Conservation (phyloP, 2,888 invertebrate genomes). For the Lottia gigantea region DNA sequence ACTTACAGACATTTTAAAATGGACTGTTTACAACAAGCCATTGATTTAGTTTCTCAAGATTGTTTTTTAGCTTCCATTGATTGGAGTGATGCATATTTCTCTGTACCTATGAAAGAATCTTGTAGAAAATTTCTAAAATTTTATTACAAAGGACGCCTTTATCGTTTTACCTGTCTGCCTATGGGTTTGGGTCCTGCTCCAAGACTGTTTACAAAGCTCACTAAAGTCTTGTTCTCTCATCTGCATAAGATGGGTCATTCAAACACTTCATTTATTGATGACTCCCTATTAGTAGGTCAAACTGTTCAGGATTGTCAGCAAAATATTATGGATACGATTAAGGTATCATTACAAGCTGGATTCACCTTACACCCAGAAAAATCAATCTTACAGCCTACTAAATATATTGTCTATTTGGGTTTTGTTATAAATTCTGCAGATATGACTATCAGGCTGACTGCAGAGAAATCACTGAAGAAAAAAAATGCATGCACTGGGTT, state of each 20-base stretch:
- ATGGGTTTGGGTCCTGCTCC: conserved; percentile 3
- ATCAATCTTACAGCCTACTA: conserved; percentile 12
- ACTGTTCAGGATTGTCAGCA: conserved; percentile 19
- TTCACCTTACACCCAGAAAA: conserved; percentile 13
- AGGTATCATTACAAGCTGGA: conserved; percentile 1
- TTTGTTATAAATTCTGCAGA: conserved; percentile 9
- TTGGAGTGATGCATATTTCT: conserved; percentile 20
- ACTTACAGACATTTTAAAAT: conserved; percentile 33
- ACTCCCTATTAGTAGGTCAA: conserved; percentile 24
- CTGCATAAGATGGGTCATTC: conserved; percentile 16
- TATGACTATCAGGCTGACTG: conserved; percentile 31
- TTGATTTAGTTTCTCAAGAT: conserved; percentile 15
- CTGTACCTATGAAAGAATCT: not conserved
- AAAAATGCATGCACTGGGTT: conserved; percentile 15
- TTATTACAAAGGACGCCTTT: not conserved
- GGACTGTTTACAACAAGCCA: conserved; percentile 28
- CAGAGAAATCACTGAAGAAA: conserved; percentile 20
- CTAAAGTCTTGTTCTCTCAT: conserved; percentile 14
- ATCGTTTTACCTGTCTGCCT: conserved; percentile 14
- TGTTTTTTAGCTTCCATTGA: conserved; percentile 19
- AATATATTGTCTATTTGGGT: conserved; percentile 14
- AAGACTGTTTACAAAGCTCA: not conserved
- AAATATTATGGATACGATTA: not conserved
- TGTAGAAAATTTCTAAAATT: conserved; percentile 8
- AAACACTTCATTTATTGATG: conserved; percentile 13